These are phyloP conservation scores for Cerastoderma edule DNA, from an alignment of 2,888 invertebrate genomes.

Conservation along the genomic window DNA sequence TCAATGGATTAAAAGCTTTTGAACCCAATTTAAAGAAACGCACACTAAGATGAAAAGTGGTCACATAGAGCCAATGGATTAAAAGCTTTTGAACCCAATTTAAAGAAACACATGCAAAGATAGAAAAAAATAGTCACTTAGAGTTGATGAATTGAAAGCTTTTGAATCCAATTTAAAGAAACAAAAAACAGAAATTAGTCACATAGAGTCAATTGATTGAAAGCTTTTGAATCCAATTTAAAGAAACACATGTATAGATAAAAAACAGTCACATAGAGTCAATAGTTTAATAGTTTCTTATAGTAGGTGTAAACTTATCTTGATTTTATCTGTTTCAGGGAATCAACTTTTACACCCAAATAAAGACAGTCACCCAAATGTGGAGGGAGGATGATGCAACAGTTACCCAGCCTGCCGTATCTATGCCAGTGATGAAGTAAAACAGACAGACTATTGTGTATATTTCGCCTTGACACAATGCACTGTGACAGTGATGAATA, in stretches of 20 bases:
- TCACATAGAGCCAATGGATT: not conserved
- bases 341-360: conserved; percentile 97
- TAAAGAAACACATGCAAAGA: no score
- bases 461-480: not conserved
- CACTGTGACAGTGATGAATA: not conserved
- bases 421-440: conserved; percentile 92
- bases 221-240: not conserved
- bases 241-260: not conserved
- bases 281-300: not conserved
- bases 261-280: not conserved
- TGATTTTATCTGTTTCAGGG: conserved; percentile 87
- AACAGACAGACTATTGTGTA: not conserved
- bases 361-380: conserved; percentile 97
- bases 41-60: not conserved
- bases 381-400: conserved; percentile 94
- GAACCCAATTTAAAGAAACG: not conserved
- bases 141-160: no score
- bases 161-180: not conserved
- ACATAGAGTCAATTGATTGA: not conserved
- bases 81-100: no score
- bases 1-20: not conserved
- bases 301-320: not conserved
- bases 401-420: conserved; percentile 90
- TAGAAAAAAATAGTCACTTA: no score
- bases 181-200: not conserved